A percentile compares a stretch with the other conserved stretches of the same genome.
These are phyloP conservation scores for Creontiades dilutus DNA, from an alignment of 2,888 invertebrate genomes.

Conservation along the genomic window DNA sequence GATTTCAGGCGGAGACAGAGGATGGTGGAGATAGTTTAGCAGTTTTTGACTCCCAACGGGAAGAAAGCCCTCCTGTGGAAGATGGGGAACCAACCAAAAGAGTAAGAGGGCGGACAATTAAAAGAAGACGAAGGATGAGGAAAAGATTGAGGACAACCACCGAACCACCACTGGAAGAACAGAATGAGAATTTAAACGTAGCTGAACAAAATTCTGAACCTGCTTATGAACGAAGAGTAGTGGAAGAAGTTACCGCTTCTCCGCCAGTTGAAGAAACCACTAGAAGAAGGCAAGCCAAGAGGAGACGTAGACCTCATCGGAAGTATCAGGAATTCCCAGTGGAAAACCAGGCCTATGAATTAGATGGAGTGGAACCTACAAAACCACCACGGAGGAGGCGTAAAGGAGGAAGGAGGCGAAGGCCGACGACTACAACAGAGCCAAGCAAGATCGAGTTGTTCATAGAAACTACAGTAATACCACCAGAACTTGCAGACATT, in stretches of 20 bases:
- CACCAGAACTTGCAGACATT: slow-evolving; percentile 12
- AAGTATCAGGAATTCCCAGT: slow-evolving; percentile 71
- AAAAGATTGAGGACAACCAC: slow-evolving; percentile 69
- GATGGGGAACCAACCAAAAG: not conserved
- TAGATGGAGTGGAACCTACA: slow-evolving; percentile 48
- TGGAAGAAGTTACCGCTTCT: slow-evolving; percentile 14
- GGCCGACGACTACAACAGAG: slow-evolving; percentile 69
- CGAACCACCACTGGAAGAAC: slow-evolving; percentile 62
- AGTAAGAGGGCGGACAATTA: slow-evolving; percentile 29
- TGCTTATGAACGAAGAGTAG: not conserved
- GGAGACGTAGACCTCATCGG: slow-evolving; percentile 75
- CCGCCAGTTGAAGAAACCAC: slow-evolving; percentile 70
- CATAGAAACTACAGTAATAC: slow-evolving; percentile 53
- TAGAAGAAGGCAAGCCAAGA: slow-evolving; percentile 75
- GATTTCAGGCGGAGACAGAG: slow-evolving; percentile 71
- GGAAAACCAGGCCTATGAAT: slow-evolving; percentile 70
- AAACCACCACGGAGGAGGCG: slow-evolving; percentile 75
- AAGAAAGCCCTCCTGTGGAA: slow-evolving; percentile 59
- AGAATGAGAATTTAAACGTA: slow-evolving; percentile 35
- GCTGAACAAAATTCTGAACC: slow-evolving; percentile 52
- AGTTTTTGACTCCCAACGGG: slow-evolving; percentile 68
- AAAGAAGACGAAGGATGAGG: slow-evolving; percentile 62
- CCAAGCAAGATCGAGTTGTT: slow-evolving; percentile 49
- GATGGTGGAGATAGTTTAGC: slow-evolving; percentile 57
- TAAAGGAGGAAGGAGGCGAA: slow-evolving; percentile 75